These are phyloP conservation scores for Erythrolamprus reginae DNA, from an alignment of 2,113 vertebrate species.

Conservation along the genomic window DNA sequence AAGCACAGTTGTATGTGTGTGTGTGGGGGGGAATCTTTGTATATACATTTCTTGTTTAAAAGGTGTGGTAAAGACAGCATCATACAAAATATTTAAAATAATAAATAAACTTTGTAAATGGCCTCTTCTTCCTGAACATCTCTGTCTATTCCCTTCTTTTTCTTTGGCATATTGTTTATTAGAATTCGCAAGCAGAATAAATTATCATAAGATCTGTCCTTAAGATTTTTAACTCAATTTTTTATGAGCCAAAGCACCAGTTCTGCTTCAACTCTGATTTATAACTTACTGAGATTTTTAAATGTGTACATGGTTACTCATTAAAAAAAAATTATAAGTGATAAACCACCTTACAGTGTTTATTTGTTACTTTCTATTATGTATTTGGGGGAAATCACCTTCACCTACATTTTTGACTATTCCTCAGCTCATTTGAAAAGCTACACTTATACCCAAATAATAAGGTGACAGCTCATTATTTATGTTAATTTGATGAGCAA, in stretches of 20 bases:
- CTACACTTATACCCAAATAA: neutral
- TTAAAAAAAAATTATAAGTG: neutral
- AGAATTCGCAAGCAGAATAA: neutral
- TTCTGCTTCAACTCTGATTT: neutral
- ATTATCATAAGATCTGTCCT: neutral
- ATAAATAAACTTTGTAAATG: neutral
- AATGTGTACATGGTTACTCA: neutral
- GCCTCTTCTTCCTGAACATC: neutral
- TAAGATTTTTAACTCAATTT: neutral
- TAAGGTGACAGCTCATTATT: neutral
- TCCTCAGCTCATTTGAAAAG: neutral
- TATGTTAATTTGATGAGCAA: neutral
- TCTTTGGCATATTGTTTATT: neutral
- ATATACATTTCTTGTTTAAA: neutral
- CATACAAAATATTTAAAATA: neutral
- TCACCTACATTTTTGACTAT: neutral
- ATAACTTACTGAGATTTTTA: neutral
- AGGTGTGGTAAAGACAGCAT: neutral
- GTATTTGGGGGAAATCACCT: neutral
- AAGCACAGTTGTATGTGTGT: neutral
- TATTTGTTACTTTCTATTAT: neutral
- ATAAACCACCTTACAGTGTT: neutral
- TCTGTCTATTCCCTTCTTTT: neutral
- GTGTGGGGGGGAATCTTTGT: accelerated
- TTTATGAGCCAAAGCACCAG: neutral